Percentiles rank a stretch among this genome's conserved stretches.
phyloP scores from a whole-genome alignment of 2,888 invertebrate species.

The Escarpia spicata region DNA sequence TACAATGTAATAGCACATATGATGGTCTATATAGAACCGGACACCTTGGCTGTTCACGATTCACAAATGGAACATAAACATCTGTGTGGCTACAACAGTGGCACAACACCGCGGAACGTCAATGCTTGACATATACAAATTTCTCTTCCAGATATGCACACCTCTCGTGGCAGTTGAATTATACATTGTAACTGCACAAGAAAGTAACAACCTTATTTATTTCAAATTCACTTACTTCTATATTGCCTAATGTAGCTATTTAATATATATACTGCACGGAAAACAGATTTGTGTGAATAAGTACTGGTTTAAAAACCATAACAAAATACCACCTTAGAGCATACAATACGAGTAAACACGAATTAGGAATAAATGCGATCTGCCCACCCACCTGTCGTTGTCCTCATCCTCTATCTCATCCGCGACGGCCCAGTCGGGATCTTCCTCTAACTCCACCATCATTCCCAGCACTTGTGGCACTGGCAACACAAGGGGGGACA shows the following conservation, averaged over 20 bases:
- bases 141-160: too few species aligned
- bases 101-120: too few species aligned
- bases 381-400: constrained; percentile 35
- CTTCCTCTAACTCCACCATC: constrained; percentile 65
- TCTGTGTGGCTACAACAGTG: too few species aligned
- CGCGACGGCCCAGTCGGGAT: constrained; percentile 82
- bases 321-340: too few species aligned
- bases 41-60: neutral
- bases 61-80: neutral
- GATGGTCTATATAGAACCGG: neutral
- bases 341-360: too few species aligned
- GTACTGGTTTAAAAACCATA: too few species aligned
- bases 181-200: too few species aligned
- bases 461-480: constrained; percentile 82
- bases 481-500: constrained; percentile 23
- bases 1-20: neutral
- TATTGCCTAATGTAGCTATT: too few species aligned
- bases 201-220: too few species aligned
- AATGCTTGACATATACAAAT: too few species aligned
- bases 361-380: neutral
- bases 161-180: too few species aligned
- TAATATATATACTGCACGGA: neutral
- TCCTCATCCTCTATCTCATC: constrained; percentile 83
- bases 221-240: too few species aligned
- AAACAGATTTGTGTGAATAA: neutral